Conservation (phyloP, 92 coral and sea anemone species). For the Palythoa grandis region DNA sequence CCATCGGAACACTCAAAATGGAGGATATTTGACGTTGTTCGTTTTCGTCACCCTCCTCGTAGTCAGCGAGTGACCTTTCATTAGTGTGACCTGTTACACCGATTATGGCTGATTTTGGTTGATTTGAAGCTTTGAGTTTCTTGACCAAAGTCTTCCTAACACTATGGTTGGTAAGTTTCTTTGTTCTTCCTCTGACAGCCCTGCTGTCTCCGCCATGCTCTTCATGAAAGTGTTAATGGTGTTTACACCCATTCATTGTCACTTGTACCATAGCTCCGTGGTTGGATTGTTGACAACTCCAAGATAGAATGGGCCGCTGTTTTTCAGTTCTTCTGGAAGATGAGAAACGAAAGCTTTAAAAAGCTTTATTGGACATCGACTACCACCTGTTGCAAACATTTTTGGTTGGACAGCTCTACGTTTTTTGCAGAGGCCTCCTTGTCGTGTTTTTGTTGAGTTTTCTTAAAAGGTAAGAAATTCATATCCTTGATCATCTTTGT, state of each 20-base stretch:
- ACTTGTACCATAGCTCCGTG: conserved; percentile 39
- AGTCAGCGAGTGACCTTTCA: conserved; percentile 46
- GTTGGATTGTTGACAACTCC: conserved; percentile 25
- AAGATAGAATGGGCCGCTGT: conserved; percentile 30
- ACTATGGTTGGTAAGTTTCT: conserved; percentile 31
- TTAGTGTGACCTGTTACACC: conserved; percentile 39
- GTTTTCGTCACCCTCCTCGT: conserved; percentile 53
- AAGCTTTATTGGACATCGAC: not conserved
- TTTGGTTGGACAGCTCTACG: conserved; percentile 25
- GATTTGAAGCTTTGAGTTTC: conserved; percentile 54
- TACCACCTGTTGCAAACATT: conserved; percentile 40
- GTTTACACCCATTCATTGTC: conserved; percentile 49
- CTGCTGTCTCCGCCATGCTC: not conserved
- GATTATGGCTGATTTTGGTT: conserved; percentile 16
- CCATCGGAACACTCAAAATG: conserved; percentile 18
- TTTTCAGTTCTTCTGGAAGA: conserved; percentile 34
- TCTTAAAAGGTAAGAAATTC: not conserved
- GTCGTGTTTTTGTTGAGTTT: conserved; percentile 42
- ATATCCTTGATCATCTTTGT: not conserved
- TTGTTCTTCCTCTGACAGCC: not conserved
- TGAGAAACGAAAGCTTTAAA: conserved; percentile 18
- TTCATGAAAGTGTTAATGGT: conserved; percentile 34
- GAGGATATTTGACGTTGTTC: conserved; percentile 52
- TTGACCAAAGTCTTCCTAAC: conserved; percentile 22
- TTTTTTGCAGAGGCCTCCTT: conserved; percentile 38